Evolutionary conservation across 2,113 vertebrate genomes (phyloP), one percentile per base, ranked within the genome.

Genomic region (Callospermophilus lateralis): DNA sequence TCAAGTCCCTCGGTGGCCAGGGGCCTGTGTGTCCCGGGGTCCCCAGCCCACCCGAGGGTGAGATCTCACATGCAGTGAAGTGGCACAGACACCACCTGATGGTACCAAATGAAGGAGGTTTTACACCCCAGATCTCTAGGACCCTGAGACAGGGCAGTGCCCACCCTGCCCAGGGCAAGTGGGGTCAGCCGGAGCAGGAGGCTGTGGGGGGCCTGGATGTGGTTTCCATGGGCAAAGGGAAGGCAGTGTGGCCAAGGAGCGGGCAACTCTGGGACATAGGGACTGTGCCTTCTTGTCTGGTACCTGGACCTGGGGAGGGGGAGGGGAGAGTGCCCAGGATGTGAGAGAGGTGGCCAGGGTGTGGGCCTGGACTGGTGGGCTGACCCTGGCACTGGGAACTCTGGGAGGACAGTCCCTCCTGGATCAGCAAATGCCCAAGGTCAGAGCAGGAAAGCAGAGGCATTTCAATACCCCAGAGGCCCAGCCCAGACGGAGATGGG

Each of bases 131-230:
- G 53, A 20, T 32, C 53, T 19, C 28, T 11, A 16, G 39, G 34
- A 55, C 11, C 11, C 2, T 0, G 7, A 19, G 32, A 0, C 15
- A 19, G 1, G 0, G 58, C 45, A 0, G 28, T 8, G n/a, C 63
- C 28, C 63, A 10, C 28, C 4, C 53, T 17, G 53, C 55, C 55
- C 20, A 20, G 55, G 55, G 20, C 3, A 22, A 4, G 55, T 10
- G 15, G 55, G 58, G 58, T 61, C 12, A 34, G 32, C 67, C n/a
- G 67, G 32, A 34, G 15, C 67, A 68, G 67, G 65, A 13, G 30
- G 30, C 53, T 19, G 53, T 51, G 53, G 53, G 53, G 53, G 53
- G 15, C 53, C 17, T 55, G 15, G 16, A 4, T 55, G 53, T 55
- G 26, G 26, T 45, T 48, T 68, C 70, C 26, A 0, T 4, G 32